Evolutionary conservation across 2,797 vertebrate species (phyloP).

Genomic region (Sebastes iracundus): DNA sequence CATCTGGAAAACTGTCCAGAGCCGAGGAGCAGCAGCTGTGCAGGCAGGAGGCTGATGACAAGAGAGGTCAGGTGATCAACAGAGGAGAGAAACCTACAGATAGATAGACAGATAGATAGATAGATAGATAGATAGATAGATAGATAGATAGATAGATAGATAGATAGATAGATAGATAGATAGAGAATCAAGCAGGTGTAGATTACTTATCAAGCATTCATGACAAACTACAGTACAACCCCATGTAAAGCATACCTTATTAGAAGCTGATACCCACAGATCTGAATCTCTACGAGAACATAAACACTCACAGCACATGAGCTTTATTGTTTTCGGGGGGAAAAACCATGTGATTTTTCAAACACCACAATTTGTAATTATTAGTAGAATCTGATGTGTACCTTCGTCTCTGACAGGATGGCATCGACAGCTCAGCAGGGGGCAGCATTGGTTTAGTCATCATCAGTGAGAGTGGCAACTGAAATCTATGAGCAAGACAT

Average conservation of each 20-base stretch:
- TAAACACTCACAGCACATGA: too few relatives aligned
- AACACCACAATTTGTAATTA: neutral
- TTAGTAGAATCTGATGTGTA: neutral
- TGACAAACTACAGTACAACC: neutral
- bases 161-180: too few relatives aligned
- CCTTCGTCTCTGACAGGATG: neutral
- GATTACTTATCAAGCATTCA: neutral
- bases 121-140: neutral
- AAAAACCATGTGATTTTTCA: neutral
- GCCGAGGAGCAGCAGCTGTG: neutral
- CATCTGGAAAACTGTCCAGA: neutral
- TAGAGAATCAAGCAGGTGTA: too few relatives aligned
- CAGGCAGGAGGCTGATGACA: neutral
- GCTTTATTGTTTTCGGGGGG: too few relatives aligned
- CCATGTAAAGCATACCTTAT: neutral
- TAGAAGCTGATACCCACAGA: neutral
- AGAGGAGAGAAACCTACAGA: neutral
- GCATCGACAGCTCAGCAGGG: constrained; percentile 39
- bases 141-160: too few relatives aligned
- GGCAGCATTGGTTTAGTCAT: constrained; percentile 47
- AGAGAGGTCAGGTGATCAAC: neutral
- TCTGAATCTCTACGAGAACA: neutral
- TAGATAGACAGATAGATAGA: neutral
- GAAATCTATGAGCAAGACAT: neutral
- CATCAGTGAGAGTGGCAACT: neutral